Evolutionary conservation across 1,140 invertebrate species (phyloP).

Genomic region (Lutraria rhynchaena): DNA sequence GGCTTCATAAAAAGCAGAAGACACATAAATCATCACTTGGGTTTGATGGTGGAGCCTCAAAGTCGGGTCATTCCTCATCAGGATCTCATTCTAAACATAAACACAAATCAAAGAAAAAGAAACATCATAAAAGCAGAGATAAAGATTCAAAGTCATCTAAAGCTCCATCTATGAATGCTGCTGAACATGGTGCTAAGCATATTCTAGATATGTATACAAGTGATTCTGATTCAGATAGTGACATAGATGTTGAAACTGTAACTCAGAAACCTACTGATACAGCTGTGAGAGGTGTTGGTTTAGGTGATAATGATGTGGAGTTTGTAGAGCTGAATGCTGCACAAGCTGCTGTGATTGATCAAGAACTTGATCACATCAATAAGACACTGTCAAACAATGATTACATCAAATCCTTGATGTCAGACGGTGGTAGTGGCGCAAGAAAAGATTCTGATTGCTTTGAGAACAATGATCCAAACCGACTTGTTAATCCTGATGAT

Average conservation of each 20-base stretch:
- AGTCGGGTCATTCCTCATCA: constrained; percentile 4
- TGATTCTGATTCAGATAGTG: constrained; percentile 51
- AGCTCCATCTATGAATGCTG: background rate
- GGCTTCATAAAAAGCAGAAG: constrained; percentile 10
- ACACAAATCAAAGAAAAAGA: constrained; percentile 49
- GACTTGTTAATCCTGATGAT: constrained; percentile 42
- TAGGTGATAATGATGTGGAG: background rate
- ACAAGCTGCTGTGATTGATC: constrained; percentile 39
- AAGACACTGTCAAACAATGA: constrained; percentile 19
- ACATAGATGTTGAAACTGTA: background rate
- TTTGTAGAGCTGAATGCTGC: constrained; percentile 38
- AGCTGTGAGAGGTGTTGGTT: background rate
- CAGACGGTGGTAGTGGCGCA: background rate
- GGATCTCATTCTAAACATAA: constrained; percentile 10
- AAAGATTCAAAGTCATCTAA: background rate
- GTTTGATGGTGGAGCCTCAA: background rate
- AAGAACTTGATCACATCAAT: constrained; percentile 49
- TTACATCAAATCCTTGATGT: constrained; percentile 18
- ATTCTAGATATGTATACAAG: constrained; percentile 22
- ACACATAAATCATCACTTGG: background rate
- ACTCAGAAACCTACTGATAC: background rate
- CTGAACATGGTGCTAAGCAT: background rate
- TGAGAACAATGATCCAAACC: constrained; percentile 32
- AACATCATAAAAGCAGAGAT: constrained; percentile 23
- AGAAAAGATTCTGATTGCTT: background rate